Conservation (phyloP, 2,888 invertebrate species). For the Ectemnius continuus region DNA sequence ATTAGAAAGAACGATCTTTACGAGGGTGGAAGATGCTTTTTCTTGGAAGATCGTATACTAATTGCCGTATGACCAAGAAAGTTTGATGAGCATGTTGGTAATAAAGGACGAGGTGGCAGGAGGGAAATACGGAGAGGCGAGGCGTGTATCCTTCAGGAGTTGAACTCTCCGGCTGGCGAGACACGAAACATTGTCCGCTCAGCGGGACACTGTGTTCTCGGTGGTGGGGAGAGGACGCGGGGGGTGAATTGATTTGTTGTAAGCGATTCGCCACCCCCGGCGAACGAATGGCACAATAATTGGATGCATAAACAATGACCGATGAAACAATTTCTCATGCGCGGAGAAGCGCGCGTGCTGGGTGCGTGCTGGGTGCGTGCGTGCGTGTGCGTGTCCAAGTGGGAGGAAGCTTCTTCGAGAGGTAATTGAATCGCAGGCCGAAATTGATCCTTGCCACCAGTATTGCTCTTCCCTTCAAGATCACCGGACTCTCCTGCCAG, state of each 20-base stretch:
- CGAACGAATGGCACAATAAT: slow-evolving; percentile 61
- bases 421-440: slow-evolving; percentile 41
- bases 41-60: too few species aligned
- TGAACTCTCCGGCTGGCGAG: slow-evolving; percentile 50
- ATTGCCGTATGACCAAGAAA: too few species aligned
- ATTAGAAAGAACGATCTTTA: too few species aligned
- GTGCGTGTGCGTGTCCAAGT: background rate
- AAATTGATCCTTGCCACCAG: slow-evolving; percentile 1
- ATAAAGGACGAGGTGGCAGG: slow-evolving; percentile 8
- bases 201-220: slow-evolving; percentile 57
- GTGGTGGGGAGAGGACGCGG: slow-evolving; percentile 37
- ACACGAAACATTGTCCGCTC: slow-evolving; percentile 59
- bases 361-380: background rate
- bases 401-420: background rate
- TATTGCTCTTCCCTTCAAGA: background rate
- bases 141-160: slow-evolving; percentile 29
- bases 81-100: background rate
- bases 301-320: slow-evolving; percentile 62
- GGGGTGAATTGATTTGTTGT: slow-evolving; percentile 62
- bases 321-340: slow-evolving; percentile 59
- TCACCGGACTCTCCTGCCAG: too few species aligned
- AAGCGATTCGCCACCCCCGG: slow-evolving; percentile 60
- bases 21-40: too few species aligned
- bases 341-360: background rate
- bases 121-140: slow-evolving; percentile 42